Evolutionary conservation across 1,140 invertebrate genomes (phyloP).

Genomic region (Euwallacea fornicatus): DNA sequence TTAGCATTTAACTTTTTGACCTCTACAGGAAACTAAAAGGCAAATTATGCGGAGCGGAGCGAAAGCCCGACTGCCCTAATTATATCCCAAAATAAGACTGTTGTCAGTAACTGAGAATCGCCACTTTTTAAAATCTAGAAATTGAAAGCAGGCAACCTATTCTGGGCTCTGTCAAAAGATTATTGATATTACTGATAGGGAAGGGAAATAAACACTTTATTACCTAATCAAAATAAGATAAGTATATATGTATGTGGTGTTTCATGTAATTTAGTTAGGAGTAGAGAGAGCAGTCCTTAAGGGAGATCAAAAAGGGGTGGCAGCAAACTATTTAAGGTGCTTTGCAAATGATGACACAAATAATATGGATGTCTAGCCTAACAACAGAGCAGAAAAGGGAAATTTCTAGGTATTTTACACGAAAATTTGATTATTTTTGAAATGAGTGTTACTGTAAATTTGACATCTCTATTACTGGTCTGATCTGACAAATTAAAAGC

Average conservation of each 20-base stretch:
- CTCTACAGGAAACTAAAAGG: background rate
- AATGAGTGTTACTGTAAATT: no score
- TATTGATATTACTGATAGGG: background rate
- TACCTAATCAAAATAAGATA: slow-evolving; percentile 33
- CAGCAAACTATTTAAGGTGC: background rate
- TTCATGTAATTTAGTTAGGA: background rate
- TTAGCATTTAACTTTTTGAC: background rate
- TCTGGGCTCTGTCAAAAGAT: slow-evolving; percentile 21
- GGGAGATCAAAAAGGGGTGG: background rate
- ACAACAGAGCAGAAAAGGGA: background rate
- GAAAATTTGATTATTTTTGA: no score
- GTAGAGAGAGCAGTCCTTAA: no score
- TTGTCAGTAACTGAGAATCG: no score
- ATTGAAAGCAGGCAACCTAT: slow-evolving; percentile 3
- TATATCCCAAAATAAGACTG: background rate
- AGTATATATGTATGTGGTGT: background rate
- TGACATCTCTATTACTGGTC: no score
- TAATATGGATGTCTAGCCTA: slow-evolving; percentile 22
- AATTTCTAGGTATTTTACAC: no score
- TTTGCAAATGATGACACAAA: slow-evolving; percentile 20
- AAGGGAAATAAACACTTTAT: slow-evolving; percentile 10
- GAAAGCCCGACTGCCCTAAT: no score
- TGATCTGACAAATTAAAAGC: no score
- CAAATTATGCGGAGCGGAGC: no score
- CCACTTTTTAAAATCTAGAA: background rate